A percentile compares a stretch with the other conserved stretches of the same genome.
phyloP scores from a whole-genome alignment of 2,113 vertebrate genomes.

The Macquaria australasica region DNA sequence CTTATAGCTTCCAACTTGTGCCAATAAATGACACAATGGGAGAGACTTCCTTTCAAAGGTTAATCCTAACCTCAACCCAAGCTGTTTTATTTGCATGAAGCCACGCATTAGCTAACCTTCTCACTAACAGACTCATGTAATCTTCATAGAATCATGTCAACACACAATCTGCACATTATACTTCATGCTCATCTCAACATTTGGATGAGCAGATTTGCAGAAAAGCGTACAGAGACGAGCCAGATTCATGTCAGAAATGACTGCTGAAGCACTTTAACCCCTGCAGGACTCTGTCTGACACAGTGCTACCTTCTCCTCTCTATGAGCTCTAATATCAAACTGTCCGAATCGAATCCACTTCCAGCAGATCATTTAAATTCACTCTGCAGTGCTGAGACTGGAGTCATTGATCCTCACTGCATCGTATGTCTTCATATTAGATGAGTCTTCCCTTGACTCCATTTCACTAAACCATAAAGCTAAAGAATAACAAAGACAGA shows the following conservation, averaged over 20 bases:
- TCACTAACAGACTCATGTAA: not conserved
- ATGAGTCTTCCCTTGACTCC: not conserved
- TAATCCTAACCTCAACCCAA: not conserved
- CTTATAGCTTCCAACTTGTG: not conserved
- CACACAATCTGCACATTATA: not conserved
- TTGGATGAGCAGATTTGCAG: not conserved
- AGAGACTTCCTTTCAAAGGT: not conserved
- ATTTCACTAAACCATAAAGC: not conserved
- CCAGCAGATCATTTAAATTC: conserved; percentile 13
- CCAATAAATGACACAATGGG: not conserved
- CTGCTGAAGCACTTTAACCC: not conserved
- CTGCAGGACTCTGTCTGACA: not conserved
- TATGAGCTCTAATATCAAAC: not conserved
- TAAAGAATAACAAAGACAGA: not conserved
- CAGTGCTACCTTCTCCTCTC: too few species aligned
- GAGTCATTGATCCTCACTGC: not conserved
- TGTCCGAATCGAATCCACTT: not conserved
- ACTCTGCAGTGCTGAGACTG: not conserved
- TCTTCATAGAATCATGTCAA: not conserved
- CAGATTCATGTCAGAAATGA: not conserved
- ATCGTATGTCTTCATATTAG: not conserved
- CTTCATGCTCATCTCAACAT: not conserved
- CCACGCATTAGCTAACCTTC: not conserved
- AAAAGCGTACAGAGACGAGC: not conserved
- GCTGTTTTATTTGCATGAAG: not conserved